Conservation (phyloP, 2,797 vertebrate genomes). For the Lithobates sylvaticus region DNA sequence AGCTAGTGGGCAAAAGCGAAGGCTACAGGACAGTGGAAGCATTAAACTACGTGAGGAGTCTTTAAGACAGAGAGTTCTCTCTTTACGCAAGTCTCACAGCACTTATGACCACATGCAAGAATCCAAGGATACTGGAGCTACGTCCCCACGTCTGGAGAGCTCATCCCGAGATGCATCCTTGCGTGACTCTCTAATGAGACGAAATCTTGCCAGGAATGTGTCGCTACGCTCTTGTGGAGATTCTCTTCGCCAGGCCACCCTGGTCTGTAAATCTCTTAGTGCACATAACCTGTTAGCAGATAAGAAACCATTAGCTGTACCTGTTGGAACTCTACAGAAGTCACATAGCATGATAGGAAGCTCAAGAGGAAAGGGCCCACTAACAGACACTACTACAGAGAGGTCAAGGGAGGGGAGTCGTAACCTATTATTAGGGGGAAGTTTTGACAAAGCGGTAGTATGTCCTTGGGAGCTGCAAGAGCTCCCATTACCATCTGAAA, state of each 20-base stretch:
- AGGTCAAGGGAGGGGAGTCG: slow-evolving; percentile 64
- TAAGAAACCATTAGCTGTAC: slow-evolving; percentile 77
- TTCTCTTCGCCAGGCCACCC: slow-evolving; percentile 78
- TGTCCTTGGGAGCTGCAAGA: slow-evolving; percentile 73
- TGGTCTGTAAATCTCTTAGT: slow-evolving; percentile 89
- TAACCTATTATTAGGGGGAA: slow-evolving; percentile 74
- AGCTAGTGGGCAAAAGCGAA: slow-evolving; percentile 67
- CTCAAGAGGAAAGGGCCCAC: slow-evolving; percentile 70
- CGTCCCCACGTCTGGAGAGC: slow-evolving; percentile 38
- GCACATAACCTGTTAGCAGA: slow-evolving; percentile 87
- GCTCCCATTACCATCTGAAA: slow-evolving; percentile 59
- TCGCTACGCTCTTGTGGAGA: slow-evolving; percentile 77
- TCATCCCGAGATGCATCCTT: slow-evolving; percentile 64
- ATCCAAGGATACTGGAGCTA: slow-evolving; percentile 58
- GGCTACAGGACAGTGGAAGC: slow-evolving; percentile 66
- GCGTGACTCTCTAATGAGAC: slow-evolving; percentile 74
- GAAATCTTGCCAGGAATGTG: slow-evolving; percentile 68
- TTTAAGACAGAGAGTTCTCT: slow-evolving; percentile 71
- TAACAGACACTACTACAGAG: slow-evolving; percentile 64
- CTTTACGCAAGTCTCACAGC: slow-evolving; percentile 79
- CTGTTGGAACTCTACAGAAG: slow-evolving; percentile 83
- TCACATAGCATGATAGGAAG: slow-evolving; percentile 81
- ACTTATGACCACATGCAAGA: slow-evolving; percentile 71
- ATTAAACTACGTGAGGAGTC: slow-evolving; percentile 72
- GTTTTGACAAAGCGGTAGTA: slow-evolving; percentile 73